Percentiles rank a stretch among this genome's conserved stretches.
phyloP scores from a whole-genome alignment of 2,888 invertebrate species.

The Dione vanillae region DNA sequence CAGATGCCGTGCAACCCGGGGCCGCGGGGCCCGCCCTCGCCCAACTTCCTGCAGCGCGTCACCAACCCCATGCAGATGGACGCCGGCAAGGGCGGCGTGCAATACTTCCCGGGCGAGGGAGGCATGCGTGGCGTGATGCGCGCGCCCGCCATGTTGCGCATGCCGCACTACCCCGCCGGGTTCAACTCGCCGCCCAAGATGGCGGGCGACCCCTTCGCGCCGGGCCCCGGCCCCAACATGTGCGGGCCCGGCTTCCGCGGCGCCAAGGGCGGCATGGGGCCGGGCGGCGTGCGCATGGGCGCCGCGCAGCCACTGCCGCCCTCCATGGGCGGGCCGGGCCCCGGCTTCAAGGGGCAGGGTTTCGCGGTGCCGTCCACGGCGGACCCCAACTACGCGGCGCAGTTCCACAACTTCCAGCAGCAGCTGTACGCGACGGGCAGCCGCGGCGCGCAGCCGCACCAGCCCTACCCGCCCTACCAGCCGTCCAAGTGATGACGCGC shows the following conservation, averaged over 20 bases:
- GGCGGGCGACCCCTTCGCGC: conserved; percentile 68
- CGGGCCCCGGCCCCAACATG: conserved; percentile 58
- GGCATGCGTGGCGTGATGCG: conserved; percentile 81
- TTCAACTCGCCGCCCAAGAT: conserved; percentile 79
- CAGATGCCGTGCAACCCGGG: conserved; percentile 89
- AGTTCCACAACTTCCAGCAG: conserved; percentile 98
- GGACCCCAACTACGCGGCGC: conserved; percentile 96
- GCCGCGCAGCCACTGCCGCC: conserved; percentile 90
- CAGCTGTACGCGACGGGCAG: conserved; percentile 93
- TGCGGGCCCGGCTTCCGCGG: conserved; percentile 74
- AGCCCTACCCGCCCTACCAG: conserved; percentile 77
- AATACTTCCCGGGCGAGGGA: conserved; percentile 88
- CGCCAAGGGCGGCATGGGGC: conserved; percentile 70
- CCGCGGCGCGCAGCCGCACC: conserved; percentile 75
- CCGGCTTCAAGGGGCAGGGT: conserved; percentile 89
- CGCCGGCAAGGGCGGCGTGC: conserved; percentile 85
- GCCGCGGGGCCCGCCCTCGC: conserved; percentile 92
- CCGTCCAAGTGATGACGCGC: conserved; percentile 75
- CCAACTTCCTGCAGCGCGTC: conserved; percentile 95
- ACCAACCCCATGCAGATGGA: conserved; percentile 92
- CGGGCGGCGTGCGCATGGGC: conserved; percentile 67
- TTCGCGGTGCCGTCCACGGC: conserved; percentile 94
- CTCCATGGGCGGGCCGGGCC: conserved; percentile 88
- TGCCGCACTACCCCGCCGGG: conserved; percentile 79
- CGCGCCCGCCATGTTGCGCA: conserved; percentile 69